phyloP scores from a whole-genome alignment of 2,797 vertebrate genomes.

The Rousettus madagascariensis region DNA sequence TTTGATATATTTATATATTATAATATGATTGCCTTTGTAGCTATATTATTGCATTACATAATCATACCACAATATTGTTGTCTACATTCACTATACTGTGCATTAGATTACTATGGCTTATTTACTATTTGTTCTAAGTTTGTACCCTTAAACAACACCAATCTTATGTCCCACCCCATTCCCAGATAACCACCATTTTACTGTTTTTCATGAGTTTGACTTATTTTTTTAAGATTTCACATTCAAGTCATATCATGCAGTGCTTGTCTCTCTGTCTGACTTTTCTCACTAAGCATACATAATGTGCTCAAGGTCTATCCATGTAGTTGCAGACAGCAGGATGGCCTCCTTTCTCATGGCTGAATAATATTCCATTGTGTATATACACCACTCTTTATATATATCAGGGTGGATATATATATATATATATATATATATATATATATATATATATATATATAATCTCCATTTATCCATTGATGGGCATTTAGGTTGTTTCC shows the following conservation, averaged over 20 bases:
- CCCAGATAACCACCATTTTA: not conserved
- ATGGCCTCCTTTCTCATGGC: not conserved
- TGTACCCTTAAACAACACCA: not conserved
- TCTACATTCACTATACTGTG: not conserved
- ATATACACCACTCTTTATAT: too few relatives aligned
- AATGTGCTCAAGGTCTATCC: not conserved
- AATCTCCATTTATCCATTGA: too few relatives aligned
- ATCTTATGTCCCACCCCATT: not conserved
- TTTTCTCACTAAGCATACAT: not conserved
- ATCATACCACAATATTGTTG: not conserved
- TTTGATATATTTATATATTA: not conserved
- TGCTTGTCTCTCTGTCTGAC: not conserved
- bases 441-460: too few relatives aligned
- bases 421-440: too few relatives aligned
- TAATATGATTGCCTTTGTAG: not conserved
- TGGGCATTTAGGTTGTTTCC: too few relatives aligned
- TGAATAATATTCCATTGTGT: too few relatives aligned
- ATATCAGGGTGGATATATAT: too few relatives aligned
- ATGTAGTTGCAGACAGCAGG: not conserved
- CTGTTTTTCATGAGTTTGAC: not conserved
- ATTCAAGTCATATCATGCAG: not conserved
- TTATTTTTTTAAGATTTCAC: not conserved
- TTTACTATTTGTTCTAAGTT: not conserved
- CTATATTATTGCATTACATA: not conserved
- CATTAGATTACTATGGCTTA: not conserved